Base-by-base conservation (phyloP, 1,140 invertebrate species). In the Tenebrio molitor region DNA sequence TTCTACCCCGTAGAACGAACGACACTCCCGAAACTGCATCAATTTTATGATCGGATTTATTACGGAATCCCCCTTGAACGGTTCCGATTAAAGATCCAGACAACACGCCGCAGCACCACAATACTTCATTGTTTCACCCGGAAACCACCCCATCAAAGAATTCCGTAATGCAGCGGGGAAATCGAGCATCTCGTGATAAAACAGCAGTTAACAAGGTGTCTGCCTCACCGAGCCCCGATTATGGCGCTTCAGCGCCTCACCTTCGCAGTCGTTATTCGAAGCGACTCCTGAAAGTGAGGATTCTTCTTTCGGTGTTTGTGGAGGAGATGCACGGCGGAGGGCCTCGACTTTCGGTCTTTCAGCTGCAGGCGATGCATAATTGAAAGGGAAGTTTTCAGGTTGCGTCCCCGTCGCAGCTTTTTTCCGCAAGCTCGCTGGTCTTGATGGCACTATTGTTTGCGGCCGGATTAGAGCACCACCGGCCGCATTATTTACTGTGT, bases 401-500 rank as follows among this genome's bases (percentile, higher is more conserved):
- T 50, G n/a, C n/a, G n/a, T n/a, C n/a, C n/a, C n/a, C n/a, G n/a
- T n/a, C 19, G 17, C 15, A 15, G 19, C 50, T 29, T 29, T 58
- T 58, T 58, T 58, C 23, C 3, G 10, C 10, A 53, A 23, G 21
- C 7, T 3, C 6, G 50, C 23, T 58, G 12, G 23, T 10, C 23
- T 58, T 58, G 50, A 58, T 58, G 29, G 50, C 21, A 29, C 15
- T 2, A 39, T 58, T 58, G 50, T 58, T 58, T 29, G 50, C 15
- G 50, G 50, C 23, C 21, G 50, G 23, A 58, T 58, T 58, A 58
- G 50, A 58, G 12, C 23, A 58, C 50, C 50, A 17, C 50, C 21
- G 8, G 23, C 23, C n/a, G 50, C 50, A 58, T 58, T 58, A 58
- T 58, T 58, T 58, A 58, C 50, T 12, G 19, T 58, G 50, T 58